Evolutionary conservation across 2,888 invertebrate genomes (phyloP).

Genomic region (Cerceris ruficornis): DNA sequence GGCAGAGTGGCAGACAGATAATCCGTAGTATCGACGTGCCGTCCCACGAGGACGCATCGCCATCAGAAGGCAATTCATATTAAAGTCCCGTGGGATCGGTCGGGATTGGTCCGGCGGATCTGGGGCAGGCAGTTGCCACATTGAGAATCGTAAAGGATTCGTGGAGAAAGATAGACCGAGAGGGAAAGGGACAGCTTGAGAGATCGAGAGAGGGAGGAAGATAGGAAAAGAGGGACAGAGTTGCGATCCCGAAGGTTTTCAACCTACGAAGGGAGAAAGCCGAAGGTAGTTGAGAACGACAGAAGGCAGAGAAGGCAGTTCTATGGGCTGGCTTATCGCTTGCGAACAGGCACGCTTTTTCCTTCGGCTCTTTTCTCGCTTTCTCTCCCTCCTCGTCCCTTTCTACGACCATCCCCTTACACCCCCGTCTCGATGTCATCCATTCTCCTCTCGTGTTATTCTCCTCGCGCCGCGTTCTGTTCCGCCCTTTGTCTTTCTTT

Average conservation of each 20-base stretch:
- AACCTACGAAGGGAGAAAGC: conserved; percentile 54
- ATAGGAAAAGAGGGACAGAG: conserved; percentile 15
- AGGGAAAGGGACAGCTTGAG: conserved; percentile 4
- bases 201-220: neutral
- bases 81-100: conserved; percentile 73
- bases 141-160: conserved; percentile 71
- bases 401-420: conserved; percentile 31
- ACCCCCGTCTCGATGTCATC: conserved; percentile 43
- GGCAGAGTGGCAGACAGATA: conserved; percentile 63
- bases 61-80: conserved; percentile 74
- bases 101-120: conserved; percentile 72
- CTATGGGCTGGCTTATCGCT: conserved; percentile 77
- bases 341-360: conserved; percentile 74
- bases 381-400: conserved; percentile 42
- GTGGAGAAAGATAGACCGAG: conserved; percentile 1
- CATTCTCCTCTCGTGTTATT: conserved; percentile 39
- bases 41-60: conserved; percentile 63
- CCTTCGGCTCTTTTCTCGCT: conserved; percentile 61
- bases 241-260: conserved; percentile 63
- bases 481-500: conserved; percentile 18
- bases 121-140: conserved; percentile 72
- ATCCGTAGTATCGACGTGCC: conserved; percentile 68
- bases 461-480: conserved; percentile 13
- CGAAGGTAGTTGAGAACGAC: conserved; percentile 67
- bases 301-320: conserved; percentile 68